Evolutionary conservation across 2,888 invertebrate genomes (phyloP).

Genomic region (Dryobotodes eremita): DNA sequence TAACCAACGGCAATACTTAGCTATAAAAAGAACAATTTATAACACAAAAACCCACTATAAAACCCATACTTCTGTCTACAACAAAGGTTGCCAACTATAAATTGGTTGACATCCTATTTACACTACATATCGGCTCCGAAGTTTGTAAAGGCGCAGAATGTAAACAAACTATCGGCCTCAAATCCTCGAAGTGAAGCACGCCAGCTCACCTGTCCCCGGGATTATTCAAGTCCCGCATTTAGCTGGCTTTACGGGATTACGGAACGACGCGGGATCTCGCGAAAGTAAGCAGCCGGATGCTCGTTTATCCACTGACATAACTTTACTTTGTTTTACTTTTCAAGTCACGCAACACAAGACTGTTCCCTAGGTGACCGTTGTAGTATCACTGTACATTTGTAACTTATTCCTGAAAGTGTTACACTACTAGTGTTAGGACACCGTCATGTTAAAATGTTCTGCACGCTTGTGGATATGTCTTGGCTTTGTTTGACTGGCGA

Average conservation of each 20-base stretch:
- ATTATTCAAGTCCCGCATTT: slow-evolving; percentile 74
- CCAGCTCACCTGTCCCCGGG: slow-evolving; percentile 75
- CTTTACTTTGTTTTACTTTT: slow-evolving; percentile 76
- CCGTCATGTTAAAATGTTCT: not conserved
- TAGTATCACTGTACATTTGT: slow-evolving; percentile 35
- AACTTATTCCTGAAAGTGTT: slow-evolving; percentile 30
- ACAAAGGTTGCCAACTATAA: slow-evolving; percentile 42
- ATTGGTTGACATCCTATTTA: slow-evolving; percentile 57
- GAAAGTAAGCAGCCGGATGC: slow-evolving; percentile 76
- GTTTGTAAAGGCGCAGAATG: slow-evolving; percentile 56
- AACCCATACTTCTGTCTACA: slow-evolving; percentile 12
- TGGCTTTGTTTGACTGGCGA: not conserved
- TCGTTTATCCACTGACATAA: slow-evolving; percentile 77
- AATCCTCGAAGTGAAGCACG: slow-evolving; percentile 69
- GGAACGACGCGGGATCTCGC: slow-evolving; percentile 68
- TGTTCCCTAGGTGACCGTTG: slow-evolving; percentile 60
- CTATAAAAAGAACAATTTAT: not conserved
- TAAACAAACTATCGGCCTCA: slow-evolving; percentile 72
- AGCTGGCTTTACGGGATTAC: slow-evolving; percentile 79
- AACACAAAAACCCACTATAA: slow-evolving; percentile 1
- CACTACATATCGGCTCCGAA: slow-evolving; percentile 39
- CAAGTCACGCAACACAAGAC: slow-evolving; percentile 71
- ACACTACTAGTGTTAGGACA: not conserved
- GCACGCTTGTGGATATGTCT: not conserved
- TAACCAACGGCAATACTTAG: not conserved